Conservation (phyloP, 2,113 vertebrate genomes). For the Colinus virginianus region DNA sequence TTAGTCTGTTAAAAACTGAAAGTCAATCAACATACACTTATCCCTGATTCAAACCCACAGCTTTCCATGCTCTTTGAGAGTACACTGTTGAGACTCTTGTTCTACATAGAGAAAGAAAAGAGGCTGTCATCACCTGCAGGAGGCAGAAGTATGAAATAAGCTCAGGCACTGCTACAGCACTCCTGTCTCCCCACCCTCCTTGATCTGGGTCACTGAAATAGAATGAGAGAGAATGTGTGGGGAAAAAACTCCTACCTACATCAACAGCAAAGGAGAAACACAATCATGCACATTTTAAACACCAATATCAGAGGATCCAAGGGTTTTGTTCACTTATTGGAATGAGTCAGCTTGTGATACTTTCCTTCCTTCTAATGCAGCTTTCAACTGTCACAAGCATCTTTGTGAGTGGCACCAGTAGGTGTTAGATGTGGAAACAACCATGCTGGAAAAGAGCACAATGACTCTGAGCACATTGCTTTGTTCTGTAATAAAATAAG, state of each 20-base stretch:
- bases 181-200: not conserved
- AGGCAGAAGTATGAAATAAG: not conserved
- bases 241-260: not conserved
- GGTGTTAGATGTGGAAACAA: slow-evolving; percentile 26
- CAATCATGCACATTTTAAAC: rapidly evolving
- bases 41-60: not conserved
- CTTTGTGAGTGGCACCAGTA: slow-evolving; percentile 5
- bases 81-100: not conserved
- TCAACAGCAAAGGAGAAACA: not conserved
- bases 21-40: not conserved
- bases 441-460: not conserved
- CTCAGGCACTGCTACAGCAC: rapidly evolving
- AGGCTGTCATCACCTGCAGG: not conserved
- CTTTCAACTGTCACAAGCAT: slow-evolving; percentile 33
- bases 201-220: rapidly evolving
- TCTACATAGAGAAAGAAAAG: not conserved
- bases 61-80: not conserved
- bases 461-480: not conserved
- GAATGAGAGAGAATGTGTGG: rapidly evolving
- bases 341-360: slow-evolving; percentile 29
- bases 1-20: not conserved
- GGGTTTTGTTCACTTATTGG: not conserved
- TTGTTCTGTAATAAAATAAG: not conserved
- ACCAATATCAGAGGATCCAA: not conserved
- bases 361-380: not conserved